Evolutionary conservation across 2,888 invertebrate species (phyloP).

Genomic region (Aelia acuminata): DNA sequence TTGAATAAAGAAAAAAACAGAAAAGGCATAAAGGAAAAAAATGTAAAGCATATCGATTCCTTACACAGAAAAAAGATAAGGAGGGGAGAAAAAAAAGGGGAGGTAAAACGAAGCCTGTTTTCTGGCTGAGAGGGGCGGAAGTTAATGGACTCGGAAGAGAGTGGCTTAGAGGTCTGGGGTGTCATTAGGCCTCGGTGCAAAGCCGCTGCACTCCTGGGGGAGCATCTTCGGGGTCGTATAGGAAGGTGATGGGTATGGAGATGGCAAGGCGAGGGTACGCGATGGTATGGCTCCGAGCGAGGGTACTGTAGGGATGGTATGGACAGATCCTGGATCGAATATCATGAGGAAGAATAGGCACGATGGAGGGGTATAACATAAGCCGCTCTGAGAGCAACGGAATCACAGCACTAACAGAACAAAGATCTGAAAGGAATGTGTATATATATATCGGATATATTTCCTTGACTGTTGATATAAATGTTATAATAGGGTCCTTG

Average conservation of each 20-base stretch:
- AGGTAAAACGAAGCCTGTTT: conserved; percentile 37
- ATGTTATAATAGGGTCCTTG: too few species aligned
- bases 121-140: conserved; percentile 31
- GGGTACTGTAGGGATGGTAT: background rate
- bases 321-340: background rate
- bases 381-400: too few species aligned
- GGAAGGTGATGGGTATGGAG: background rate
- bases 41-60: background rate
- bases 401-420: too few species aligned
- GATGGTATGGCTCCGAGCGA: background rate
- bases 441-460: too few species aligned
- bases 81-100: background rate
- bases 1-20: background rate
- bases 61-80: background rate
- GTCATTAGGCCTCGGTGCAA: conserved; percentile 23
- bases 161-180: conserved; percentile 9
- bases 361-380: too few species aligned
- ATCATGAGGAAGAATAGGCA: too few species aligned
- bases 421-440: too few species aligned
- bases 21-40: background rate
- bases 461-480: too few species aligned
- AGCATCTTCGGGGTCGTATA: background rate
- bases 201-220: background rate
- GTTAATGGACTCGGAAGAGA: conserved; percentile 40
- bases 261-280: too few species aligned